Conservation (phyloP, 2,888 invertebrate species). For the Ophonus ardosiacus region DNA sequence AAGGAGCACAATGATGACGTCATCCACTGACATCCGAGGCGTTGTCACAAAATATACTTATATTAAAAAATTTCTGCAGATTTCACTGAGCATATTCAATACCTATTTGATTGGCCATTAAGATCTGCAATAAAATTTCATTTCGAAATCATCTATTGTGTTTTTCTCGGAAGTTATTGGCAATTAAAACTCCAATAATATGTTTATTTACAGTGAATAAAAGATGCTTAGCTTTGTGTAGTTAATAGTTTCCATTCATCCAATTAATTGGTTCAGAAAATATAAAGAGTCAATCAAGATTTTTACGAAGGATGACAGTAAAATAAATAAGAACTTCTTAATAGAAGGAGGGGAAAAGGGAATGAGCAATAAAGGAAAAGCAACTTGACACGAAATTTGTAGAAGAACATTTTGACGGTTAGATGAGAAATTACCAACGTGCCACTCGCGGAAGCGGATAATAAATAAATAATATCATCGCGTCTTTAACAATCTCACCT, state of each 20-base stretch:
- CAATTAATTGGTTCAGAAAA: slow-evolving; percentile 1
- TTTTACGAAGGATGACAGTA: slow-evolving; percentile 34
- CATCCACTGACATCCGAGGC: too few relatives aligned
- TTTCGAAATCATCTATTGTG: background rate
- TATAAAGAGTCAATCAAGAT: background rate
- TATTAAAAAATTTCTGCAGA: too few relatives aligned
- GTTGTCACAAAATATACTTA: too few relatives aligned
- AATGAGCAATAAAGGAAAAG: slow-evolving; percentile 18
- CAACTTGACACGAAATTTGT: slow-evolving; percentile 28
- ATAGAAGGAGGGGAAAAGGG: slow-evolving; percentile 12
- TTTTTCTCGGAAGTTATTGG: background rate
- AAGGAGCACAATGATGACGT: too few relatives aligned
- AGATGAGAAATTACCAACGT: slow-evolving; percentile 27
- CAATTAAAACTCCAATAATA: background rate
- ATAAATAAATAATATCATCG: background rate
- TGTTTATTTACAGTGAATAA: slow-evolving; percentile 1
- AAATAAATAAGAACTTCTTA: slow-evolving; percentile 29
- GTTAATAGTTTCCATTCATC: slow-evolving; percentile 11
- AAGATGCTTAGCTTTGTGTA: background rate
- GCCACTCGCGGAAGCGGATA: background rate
- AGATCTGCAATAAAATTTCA: background rate
- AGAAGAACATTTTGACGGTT: background rate
- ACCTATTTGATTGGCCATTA: background rate
- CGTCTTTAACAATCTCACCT: background rate
- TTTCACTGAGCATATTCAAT: too few relatives aligned